These are phyloP conservation scores for Catocala nupta DNA, from an alignment of 2,888 invertebrate species.

Conservation along the genomic window DNA sequence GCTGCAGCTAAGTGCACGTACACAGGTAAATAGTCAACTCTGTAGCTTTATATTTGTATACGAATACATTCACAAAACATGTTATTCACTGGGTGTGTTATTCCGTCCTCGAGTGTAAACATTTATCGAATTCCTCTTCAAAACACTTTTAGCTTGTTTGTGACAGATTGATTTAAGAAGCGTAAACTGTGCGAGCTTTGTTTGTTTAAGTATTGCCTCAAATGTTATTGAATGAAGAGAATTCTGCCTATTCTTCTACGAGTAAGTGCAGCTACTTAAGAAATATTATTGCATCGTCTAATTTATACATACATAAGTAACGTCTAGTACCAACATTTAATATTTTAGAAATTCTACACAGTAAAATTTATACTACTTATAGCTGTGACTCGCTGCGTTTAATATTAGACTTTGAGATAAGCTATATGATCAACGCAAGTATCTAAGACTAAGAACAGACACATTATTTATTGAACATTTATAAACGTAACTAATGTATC, in stretches of 20 bases:
- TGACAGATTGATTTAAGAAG: conserved; percentile 46
- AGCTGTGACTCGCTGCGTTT: conserved; percentile 38
- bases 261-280: conserved; percentile 82
- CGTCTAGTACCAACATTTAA: conserved; percentile 73
- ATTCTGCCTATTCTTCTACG: conserved; percentile 65
- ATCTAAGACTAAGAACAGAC: conserved; percentile 25
- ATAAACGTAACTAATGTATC: conserved; percentile 14
- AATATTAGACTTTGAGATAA: conserved; percentile 44
- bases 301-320: conserved; percentile 62
- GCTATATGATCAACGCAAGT: conserved; percentile 29
- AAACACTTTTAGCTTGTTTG: conserved; percentile 40
- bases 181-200: conserved; percentile 36
- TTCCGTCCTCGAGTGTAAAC: conserved; percentile 48
- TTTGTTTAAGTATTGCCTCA: conserved; percentile 21
- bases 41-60: conserved; percentile 5
- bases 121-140: conserved; percentile 47
- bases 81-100: conserved; percentile 22
- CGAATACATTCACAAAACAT: conserved; percentile 11
- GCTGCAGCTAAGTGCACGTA: neutral
- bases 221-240: conserved; percentile 51
- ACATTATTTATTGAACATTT: neutral
- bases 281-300: conserved; percentile 85
- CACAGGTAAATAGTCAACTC: neutral
- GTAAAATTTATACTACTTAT: conserved; percentile 44
- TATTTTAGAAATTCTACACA: conserved; percentile 62